Percentiles rank a stretch among this genome's conserved stretches.
phyloP scores from a whole-genome alignment of 2,797 vertebrate species.

The Gephyroberyx darwinii region DNA sequence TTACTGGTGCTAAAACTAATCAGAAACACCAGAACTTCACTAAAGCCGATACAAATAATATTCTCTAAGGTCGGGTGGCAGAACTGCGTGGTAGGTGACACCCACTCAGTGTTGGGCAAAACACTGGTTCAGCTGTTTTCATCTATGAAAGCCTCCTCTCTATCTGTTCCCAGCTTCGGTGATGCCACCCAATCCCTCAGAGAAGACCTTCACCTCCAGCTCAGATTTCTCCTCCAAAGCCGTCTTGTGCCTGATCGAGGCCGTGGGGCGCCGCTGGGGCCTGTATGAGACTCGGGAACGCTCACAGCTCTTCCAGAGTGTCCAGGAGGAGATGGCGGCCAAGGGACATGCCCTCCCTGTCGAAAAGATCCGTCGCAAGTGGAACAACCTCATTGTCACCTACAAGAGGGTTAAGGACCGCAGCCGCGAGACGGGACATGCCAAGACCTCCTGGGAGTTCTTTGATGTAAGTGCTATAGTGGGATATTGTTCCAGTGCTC shows the following conservation, averaged over 20 bases:
- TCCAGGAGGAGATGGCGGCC: conserved; percentile 82
- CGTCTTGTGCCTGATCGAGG: conserved; percentile 81
- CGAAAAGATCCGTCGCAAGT: conserved; percentile 83
- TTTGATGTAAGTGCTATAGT: conserved; percentile 74
- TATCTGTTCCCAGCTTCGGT: conserved; percentile 57
- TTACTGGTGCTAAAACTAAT: no score
- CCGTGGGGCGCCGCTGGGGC: conserved; percentile 80
- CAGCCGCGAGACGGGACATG: conserved; percentile 78
- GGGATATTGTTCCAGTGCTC: no score
- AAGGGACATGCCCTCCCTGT: conserved; percentile 80
- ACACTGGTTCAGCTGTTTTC: no score
- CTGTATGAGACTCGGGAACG: conserved; percentile 81
- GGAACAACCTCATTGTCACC: conserved; percentile 86
- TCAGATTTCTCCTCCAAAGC: conserved; percentile 82
- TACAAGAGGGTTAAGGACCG: conserved; percentile 86
- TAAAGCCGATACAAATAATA: background rate
- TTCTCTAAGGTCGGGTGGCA: no score
- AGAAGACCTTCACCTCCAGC: conserved; percentile 67
- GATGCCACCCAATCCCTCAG: conserved; percentile 58
- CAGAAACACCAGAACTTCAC: no score
- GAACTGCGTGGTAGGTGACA: no score
- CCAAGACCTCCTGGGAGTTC: conserved; percentile 85
- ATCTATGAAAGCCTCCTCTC: background rate
- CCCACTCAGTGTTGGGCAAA: no score
- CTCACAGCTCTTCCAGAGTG: conserved; percentile 83